Evolutionary conservation across 2,888 invertebrate genomes (phyloP), one percentile per base, ranked within the genome.

Genomic region (Epinotia demarniana): DNA sequence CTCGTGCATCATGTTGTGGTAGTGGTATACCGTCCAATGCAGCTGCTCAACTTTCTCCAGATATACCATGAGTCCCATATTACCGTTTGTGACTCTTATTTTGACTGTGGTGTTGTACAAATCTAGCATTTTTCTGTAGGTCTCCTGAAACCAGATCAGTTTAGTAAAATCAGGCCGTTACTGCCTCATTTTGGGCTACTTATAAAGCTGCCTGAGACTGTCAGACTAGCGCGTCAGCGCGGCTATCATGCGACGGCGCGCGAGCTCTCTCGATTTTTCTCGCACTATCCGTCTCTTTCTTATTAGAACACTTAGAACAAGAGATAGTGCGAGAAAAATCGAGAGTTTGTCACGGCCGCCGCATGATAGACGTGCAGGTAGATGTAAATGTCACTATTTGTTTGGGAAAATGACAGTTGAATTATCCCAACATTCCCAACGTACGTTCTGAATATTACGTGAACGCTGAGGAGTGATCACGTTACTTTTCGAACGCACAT

Each of bases 71-170:
- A 49, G 64, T 12, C 13, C 23, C 19, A 43, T 4, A 16, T 43
- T 0, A 16, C 8, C 8, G 6, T 8, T 5, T 11, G 2, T 63
- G 19, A 9, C 49, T 0, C 64, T n/a, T 13, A 64, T 64, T 2
- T 23, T 11, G 2, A 23, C 16, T 2, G 64, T 64, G 16, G 49
- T 49, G 19, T 64, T 64, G 46, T 64, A 64, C 13, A 64, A 5
- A 23, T 64, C 64, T 46, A 64, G 9, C 64, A 64, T 46, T 49
- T 23, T 64, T 64, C 9, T 49, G 46, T 23, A 64, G 23, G 23
- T 43, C 1, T 64, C 49, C 64, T 64, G 16, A 9, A 49, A 43
- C 8, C 18, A 16, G 8, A 55, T 55, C 18, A 8, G 11, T 18
- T 9, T 11, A n/a, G 19, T 19, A 0, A 11, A 18, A 3, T n/a